Evolutionary conservation across 2,888 invertebrate species (phyloP), one percentile per base, ranked within the genome.

Genomic region (Abrostola tripartita): DNA sequence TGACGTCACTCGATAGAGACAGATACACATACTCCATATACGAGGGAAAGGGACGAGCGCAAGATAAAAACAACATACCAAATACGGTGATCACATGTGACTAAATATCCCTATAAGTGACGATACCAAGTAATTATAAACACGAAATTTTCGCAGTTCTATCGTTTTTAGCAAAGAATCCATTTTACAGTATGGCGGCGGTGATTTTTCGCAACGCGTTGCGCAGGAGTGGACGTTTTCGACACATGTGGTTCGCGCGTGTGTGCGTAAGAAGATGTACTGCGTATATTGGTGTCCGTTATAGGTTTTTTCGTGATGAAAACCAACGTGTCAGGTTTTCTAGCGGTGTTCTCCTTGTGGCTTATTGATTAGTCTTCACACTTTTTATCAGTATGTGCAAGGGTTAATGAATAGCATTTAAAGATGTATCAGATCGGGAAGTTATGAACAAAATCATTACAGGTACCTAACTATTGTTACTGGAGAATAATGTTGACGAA

Each of bases 11-110:
- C 70, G 85, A 88, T 67, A 81, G 82, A 86, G 91, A 91, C 76
- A 78, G 68, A 71, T 40, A 68, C 63, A 77, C 61, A 44, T 56
- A 60, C 38, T 51, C 14, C 52, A 37, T 50, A 49, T 50, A 54
- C 51, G 78, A 49, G 41, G 66, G 85, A 88, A 71, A 80, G 80
- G 81, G 88, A 89, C 78, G 54, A 79, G 14, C 7, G 68, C 72
- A 76, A 78, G 80, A 88, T 88, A 91, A 92, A 90, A 90, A 90
- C 93, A 89, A 92, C 85, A 89, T 93, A 76, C 94, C 94, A 90
- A 90, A 94, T 94, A 93, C 87, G 93, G 92, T 69, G 84, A 74
- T 92, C 94, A 93, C 88, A 93, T 94, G 93, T 91, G 88, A 81
- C 90, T 89, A 93, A 93, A 93, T 90, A 91, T 89, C 82, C 85